Evolutionary conservation across 2,888 invertebrate genomes (phyloP), one percentile per base, ranked within the genome.

Genomic region (Drosophila dives): DNA sequence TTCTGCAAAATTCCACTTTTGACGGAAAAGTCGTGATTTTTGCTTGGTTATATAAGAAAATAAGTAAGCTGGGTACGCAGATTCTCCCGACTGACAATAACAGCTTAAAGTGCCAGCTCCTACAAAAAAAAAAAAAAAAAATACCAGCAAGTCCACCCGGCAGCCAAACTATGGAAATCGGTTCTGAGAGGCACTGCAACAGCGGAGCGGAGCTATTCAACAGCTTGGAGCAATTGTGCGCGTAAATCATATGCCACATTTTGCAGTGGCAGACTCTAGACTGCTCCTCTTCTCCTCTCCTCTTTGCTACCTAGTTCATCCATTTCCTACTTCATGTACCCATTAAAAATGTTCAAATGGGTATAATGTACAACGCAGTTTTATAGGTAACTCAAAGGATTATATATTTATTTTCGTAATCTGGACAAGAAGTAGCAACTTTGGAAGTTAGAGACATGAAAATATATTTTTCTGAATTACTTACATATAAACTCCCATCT

Each of bases 211-310:
- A 17, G 71, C 77, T 68, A 64, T 73, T 86, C 77, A 83, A 82
- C 81, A 79, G 82, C 86, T 75, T 75, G 73, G 64, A 75, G 79
- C 82, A 81, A 82, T 76, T 72, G 81, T 70, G 62, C 74, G 67
- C 84, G 81, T 87, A 86, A 87, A 87, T 87, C 86, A 87, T 86
- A 75, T 75, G 83, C 72, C 72, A 84, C 84, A 88, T 74, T 83
- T 65, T 74, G 81, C 77, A 71, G 33, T 81, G 80, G 77, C 83
- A 82, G 64, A 60, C 45, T 10, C 42, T 20, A 60, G 54, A 59
- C 26, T 55, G 26, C 50, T 6, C 50, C 59, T 56, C 34, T 58
- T 23, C 23, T 23, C 23, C 17, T 7, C 20, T 61, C 38, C 49
- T 65, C 45, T 15, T 38, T 48, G 58, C 26, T 40, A 40, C 32